A percentile compares a stretch with the other conserved stretches of the same genome.
Evolutionary conservation across 1,140 invertebrate species (phyloP).

Genomic region (Drosophila sechellia): DNA sequence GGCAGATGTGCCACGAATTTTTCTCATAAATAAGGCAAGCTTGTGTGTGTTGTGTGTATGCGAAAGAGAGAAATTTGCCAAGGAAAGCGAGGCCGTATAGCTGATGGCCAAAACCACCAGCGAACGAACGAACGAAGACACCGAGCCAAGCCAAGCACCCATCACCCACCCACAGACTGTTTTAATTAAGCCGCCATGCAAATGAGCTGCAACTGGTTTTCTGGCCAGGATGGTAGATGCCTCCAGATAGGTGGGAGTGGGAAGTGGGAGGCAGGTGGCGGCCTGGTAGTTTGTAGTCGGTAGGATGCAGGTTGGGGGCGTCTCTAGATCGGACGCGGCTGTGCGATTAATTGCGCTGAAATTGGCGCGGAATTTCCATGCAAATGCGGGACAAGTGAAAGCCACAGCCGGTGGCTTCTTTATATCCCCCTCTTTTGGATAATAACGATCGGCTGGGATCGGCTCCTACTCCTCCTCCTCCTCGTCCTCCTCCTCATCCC

Average conservation of each 20-base stretch:
- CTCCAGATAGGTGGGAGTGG: neutral
- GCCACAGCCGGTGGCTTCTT: slow-evolving; percentile 68
- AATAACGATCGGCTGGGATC: slow-evolving; percentile 53
- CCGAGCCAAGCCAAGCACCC: slow-evolving; percentile 16
- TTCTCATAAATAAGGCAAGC: slow-evolving; percentile 59
- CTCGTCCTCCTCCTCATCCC: neutral
- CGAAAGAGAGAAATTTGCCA: slow-evolving; percentile 57
- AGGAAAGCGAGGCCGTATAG: slow-evolving; percentile 62
- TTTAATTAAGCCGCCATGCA: slow-evolving; percentile 80
- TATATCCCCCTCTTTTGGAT: slow-evolving; percentile 34
- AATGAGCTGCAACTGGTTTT: slow-evolving; percentile 62
- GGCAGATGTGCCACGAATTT: slow-evolving; percentile 73
- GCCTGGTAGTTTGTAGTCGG: slow-evolving; percentile 14
- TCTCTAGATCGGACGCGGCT: slow-evolving; percentile 62
- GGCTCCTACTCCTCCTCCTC: neutral
- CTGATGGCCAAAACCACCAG: slow-evolving; percentile 45
- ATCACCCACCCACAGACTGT: slow-evolving; percentile 72
- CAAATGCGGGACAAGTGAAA: slow-evolving; percentile 76
- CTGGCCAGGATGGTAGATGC: slow-evolving; percentile 33
- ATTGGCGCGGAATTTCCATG: slow-evolving; percentile 74
- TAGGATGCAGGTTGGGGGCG: slow-evolving; percentile 48
- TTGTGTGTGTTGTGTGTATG: slow-evolving; percentile 18
- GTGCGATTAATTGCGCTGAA: slow-evolving; percentile 78
- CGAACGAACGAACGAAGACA: slow-evolving; percentile 11
- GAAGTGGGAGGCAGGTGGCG: neutral